A percentile compares a stretch with the other conserved stretches of the same genome.
Evolutionary conservation across 2,113 vertebrate genomes (phyloP).

Genomic region (Macrotus californicus): DNA sequence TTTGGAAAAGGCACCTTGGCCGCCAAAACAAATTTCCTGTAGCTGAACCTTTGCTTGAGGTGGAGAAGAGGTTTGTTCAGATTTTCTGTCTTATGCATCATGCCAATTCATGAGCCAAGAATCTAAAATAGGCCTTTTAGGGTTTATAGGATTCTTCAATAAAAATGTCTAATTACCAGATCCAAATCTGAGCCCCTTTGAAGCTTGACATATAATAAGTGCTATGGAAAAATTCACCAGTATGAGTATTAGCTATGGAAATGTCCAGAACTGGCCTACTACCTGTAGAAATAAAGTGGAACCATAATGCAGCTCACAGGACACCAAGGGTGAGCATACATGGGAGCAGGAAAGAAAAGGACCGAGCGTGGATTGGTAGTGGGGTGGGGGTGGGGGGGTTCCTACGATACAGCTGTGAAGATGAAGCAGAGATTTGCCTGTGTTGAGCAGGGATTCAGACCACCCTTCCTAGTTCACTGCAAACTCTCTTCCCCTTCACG

Average conservation of each 20-base stretch:
- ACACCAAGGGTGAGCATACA: background rate
- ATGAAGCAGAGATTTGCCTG: background rate
- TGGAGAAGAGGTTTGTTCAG: background rate
- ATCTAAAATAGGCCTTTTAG: background rate
- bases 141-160: background rate
- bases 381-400: background rate
- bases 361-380: too few species aligned
- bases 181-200: background rate
- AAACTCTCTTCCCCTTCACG: background rate
- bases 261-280: background rate
- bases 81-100: background rate
- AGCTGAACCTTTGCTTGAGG: background rate
- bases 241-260: background rate
- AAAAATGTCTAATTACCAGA: background rate
- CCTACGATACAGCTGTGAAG: background rate
- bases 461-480: background rate
- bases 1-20: background rate
- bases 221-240: background rate
- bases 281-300: background rate
- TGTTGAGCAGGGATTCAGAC: fast-evolving
- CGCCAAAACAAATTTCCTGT: background rate
- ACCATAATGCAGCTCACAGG: background rate
- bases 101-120: background rate
- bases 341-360: background rate
- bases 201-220: background rate